These are phyloP conservation scores for Tricholaema leucomelas DNA, from an alignment of 2,113 vertebrate genomes.

Conservation along the genomic window DNA sequence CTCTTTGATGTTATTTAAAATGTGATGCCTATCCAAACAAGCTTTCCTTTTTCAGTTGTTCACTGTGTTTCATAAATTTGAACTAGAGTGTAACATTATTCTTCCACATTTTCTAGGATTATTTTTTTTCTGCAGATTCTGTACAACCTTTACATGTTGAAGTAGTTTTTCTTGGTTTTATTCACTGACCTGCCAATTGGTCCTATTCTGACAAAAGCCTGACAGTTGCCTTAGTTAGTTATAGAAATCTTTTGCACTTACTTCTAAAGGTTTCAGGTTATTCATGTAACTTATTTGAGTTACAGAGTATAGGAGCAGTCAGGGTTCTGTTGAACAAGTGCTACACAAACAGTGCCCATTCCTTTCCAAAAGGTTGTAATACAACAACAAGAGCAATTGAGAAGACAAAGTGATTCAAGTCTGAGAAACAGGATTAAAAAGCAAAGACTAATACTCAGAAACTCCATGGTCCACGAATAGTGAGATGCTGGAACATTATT, in stretches of 20 bases:
- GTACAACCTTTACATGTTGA: background rate
- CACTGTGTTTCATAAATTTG: background rate
- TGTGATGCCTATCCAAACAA: background rate
- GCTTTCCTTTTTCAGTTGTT: background rate
- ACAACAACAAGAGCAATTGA: background rate
- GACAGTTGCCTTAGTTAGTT: background rate
- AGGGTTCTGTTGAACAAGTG: background rate
- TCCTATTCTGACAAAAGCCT: background rate
- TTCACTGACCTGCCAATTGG: background rate
- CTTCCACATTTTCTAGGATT: background rate
- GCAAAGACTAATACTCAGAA: background rate
- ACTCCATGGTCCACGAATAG: background rate
- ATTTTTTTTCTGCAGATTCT: background rate
- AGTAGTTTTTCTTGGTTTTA: background rate
- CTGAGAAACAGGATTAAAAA: background rate
- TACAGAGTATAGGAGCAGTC: background rate
- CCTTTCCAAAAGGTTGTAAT: background rate
- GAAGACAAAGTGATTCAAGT: background rate
- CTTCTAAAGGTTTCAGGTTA: background rate
- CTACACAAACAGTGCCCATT: background rate
- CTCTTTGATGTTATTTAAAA: background rate
- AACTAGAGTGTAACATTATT: background rate
- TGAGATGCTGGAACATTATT: background rate
- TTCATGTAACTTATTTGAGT: background rate
- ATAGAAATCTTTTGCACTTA: background rate